Conservation (phyloP, 2,888 invertebrate species). For the Meghimatium bilineatum region DNA sequence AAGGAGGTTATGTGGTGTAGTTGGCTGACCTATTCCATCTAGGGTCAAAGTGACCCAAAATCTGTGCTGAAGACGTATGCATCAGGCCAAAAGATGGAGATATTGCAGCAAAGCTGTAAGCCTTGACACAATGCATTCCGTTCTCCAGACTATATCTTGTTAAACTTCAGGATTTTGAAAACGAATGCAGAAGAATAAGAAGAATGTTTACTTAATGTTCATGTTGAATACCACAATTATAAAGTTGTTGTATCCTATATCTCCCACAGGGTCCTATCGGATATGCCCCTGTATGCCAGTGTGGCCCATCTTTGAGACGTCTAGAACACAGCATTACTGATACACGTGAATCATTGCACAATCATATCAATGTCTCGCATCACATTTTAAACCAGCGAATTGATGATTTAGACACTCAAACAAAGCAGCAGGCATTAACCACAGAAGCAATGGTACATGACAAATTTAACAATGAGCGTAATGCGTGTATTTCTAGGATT, state of each 20-base stretch:
- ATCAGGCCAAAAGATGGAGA: too few species aligned
- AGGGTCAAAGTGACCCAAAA: too few species aligned
- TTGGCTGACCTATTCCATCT: too few species aligned
- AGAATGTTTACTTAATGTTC: not conserved
- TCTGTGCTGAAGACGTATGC: too few species aligned
- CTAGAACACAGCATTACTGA: constrained; percentile 88
- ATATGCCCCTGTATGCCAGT: constrained; percentile 85
- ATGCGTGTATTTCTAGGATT: constrained; percentile 83
- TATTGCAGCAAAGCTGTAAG: too few species aligned
- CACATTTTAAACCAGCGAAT: constrained; percentile 84
- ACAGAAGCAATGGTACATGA: constrained; percentile 79
- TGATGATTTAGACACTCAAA: constrained; percentile 84
- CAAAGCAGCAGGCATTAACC: constrained; percentile 67
- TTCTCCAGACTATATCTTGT: too few species aligned
- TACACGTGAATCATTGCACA: constrained; percentile 87
- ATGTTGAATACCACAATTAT: not conserved
- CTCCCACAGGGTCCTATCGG: constrained; percentile 87
- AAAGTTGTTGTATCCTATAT: not conserved
- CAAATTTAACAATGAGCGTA: constrained; percentile 83
- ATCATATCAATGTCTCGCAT: constrained; percentile 87
- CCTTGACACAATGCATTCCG: too few species aligned
- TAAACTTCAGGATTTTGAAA: too few species aligned
- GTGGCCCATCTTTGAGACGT: constrained; percentile 92
- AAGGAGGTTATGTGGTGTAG: too few species aligned
- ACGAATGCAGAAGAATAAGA: not conserved